A percentile compares a stretch with the other conserved stretches of the same genome.
These are phyloP conservation scores for Drosophila sturtevanti DNA, from an alignment of 1,140 invertebrate genomes.

Conservation along the genomic window DNA sequence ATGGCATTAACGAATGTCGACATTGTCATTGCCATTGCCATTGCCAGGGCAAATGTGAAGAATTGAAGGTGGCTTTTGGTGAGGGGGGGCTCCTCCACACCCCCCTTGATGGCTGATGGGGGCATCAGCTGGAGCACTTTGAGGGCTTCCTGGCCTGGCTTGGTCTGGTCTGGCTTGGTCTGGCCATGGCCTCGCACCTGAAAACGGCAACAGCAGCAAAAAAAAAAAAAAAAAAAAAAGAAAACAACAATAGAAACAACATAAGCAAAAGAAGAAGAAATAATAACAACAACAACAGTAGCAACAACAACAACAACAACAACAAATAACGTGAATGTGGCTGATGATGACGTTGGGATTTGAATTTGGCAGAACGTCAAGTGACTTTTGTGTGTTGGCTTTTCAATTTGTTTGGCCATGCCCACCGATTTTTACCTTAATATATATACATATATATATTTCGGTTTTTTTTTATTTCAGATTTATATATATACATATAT, in stretches of 20 bases:
- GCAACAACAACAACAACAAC: background rate
- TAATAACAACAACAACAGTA: background rate
- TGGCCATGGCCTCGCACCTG: constrained; percentile 14
- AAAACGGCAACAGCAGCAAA: background rate
- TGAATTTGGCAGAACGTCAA: constrained; percentile 19
- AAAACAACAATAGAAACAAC: no score
- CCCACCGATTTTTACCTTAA: constrained; percentile 1
- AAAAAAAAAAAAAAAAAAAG: no score
- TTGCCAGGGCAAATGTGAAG: background rate
- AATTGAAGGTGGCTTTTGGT: background rate
- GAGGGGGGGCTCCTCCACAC: background rate
- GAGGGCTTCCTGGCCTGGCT: constrained; percentile 17
- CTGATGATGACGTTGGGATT: constrained; percentile 13
- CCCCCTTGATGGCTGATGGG: no score
- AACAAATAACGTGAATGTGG: constrained; percentile 1
- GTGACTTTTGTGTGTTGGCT: constrained; percentile 16
- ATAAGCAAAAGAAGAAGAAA: no score
- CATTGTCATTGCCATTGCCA: constrained; percentile 20
- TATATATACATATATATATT: no score
- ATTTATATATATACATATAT: no score
- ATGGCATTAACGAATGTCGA: constrained; percentile 19
- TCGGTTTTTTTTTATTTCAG: background rate
- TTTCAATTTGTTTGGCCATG: constrained; percentile 24
- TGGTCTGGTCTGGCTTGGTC: no score
- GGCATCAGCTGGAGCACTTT: constrained; percentile 8